A percentile compares a stretch with the other conserved stretches of the same genome.
Conservation (phyloP, 2,113 vertebrate species). For the Ctenodactylus gundi region DNA sequence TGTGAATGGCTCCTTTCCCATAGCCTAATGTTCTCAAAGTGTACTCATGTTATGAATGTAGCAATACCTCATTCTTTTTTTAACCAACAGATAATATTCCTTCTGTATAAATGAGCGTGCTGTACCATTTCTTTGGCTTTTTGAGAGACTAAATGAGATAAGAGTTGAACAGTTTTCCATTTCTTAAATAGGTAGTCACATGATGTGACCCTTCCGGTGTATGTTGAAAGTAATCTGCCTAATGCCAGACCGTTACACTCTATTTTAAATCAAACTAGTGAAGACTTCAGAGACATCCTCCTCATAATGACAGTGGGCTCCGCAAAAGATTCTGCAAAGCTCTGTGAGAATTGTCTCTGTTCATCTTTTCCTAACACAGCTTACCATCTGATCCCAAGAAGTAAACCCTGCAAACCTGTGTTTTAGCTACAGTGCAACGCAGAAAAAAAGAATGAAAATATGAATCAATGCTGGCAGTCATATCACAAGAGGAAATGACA, state of each 20-base stretch:
- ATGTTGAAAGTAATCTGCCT: constrained; percentile 51
- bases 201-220: background rate
- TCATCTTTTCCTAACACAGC: constrained; percentile 30
- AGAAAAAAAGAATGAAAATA: background rate
- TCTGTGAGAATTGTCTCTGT: constrained; percentile 34
- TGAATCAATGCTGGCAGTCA: background rate
- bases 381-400: background rate
- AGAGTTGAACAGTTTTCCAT: background rate
- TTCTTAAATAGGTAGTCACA: background rate
- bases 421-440: background rate
- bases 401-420: background rate
- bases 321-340: background rate
- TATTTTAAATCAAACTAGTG: constrained; percentile 39
- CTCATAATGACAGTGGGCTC: background rate
- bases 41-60: background rate
- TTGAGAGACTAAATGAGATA: constrained; percentile 17
- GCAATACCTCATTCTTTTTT: background rate
- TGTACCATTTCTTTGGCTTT: background rate
- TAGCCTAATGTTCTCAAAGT: background rate
- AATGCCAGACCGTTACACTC: constrained; percentile 16
- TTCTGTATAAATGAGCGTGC: background rate
- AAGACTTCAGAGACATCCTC: constrained; percentile 20
- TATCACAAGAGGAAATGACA: background rate
- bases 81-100: no score
- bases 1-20: background rate